Evolutionary conservation across 1,140 invertebrate genomes (phyloP).

Genomic region (Archegozetes longisetosus): DNA sequence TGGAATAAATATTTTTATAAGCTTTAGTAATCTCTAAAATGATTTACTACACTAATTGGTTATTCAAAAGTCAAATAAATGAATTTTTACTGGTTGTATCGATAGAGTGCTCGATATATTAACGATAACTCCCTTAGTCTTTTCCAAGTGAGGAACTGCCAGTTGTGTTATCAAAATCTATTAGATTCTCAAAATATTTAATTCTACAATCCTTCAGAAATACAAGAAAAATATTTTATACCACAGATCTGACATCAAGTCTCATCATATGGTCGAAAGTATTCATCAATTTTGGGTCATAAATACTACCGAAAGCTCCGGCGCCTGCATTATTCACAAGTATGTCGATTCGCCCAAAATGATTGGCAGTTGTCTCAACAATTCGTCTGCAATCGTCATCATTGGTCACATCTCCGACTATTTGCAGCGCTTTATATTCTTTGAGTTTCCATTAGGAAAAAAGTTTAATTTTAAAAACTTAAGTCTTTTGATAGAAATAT

Average conservation of each 20-base stretch:
- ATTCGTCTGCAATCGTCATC: conserved; percentile 63
- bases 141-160: conserved; percentile 59
- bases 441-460: no score
- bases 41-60: no score
- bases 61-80: conserved; percentile 26
- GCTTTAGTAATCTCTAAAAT: no score
- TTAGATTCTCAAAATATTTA: no score
- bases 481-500: no score
- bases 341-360: conserved; percentile 58
- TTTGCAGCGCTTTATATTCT: conserved; percentile 6
- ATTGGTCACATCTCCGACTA: conserved; percentile 77
- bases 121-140: conserved; percentile 64
- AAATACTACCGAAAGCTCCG: neutral
- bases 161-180: conserved; percentile 45
- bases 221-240: no score
- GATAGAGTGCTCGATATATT: conserved; percentile 78
- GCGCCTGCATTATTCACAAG: conserved; percentile 13
- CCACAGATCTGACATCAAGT: conserved; percentile 9
- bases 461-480: no score
- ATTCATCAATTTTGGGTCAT: conserved; percentile 7
- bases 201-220: no score
- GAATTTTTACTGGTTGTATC: conserved; percentile 42
- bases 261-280: conserved; percentile 4
- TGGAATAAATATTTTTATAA: no score
- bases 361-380: conserved; percentile 63